Base-by-base conservation (phyloP, 1,140 invertebrate genomes). In the Trypoxylus dichotomus region DNA sequence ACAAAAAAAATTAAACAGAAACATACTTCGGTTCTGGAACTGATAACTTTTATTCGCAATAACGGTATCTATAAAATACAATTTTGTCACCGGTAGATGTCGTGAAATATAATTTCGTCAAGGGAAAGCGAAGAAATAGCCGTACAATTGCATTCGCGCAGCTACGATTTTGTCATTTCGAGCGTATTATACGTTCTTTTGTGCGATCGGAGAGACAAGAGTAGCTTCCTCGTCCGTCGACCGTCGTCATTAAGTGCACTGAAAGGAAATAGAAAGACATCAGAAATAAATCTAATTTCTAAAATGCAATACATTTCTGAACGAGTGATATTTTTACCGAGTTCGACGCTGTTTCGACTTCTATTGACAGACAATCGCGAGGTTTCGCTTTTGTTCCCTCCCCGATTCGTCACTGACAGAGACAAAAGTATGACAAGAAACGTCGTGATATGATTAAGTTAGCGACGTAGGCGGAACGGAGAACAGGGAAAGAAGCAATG, bases 271-370 rank as follows among this genome's bases (percentile, higher is more conserved):
- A 15, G 47, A 19, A 54, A 54, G 76, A 77, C 76, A 77, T 77
- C 47, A 43, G 72, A 77, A 77, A 77, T 77, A 77, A 77, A 77
- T 77, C 76, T 77, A 77, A 77, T 77, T 77, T 77, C 63, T 42
- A 43, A 54, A 72, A 77, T 77, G 76, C 76, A 77, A 77, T 77
- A 77, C 63, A 77, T 77, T 77, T 77, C 63, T 72, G 76, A 77
- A 77, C 76, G 76, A 72, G 47, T 72, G 76, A 77, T 72, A 41
- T 77, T 77, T 77, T 73, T 54, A 54, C 19, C 47, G 47, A 54
- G 10, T 37, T 37, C 47, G 47, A 19, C 47, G 19, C 5, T 54
- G 47, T 19, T 54, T 54, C 47, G 47, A n/a, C 47, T 54, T 19
- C 47, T 54, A 54, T 54, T 54, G 47, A 54, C 47, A 54, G 47